Base-by-base conservation (phyloP, 37 sponge, comb jelly and placozoan genomes). In the Haliclona indistincta region DNA sequence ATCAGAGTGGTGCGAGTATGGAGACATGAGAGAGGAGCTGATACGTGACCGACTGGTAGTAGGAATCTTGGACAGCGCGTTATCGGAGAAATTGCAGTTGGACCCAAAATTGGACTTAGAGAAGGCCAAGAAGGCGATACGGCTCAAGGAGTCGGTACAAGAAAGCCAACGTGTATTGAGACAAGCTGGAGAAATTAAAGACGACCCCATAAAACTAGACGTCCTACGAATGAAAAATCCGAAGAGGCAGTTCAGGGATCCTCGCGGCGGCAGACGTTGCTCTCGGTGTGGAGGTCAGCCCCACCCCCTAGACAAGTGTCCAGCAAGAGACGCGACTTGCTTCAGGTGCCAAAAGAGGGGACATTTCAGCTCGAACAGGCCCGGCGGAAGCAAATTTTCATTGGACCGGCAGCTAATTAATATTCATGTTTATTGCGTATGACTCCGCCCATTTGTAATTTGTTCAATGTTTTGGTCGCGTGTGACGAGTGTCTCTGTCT, bases 71-170 rank as follows among this genome's bases (percentile, higher is more conserved):
- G n/a, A n/a, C n/a, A n/a, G n/a, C n/a, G n/a, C n/a, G n/a, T n/a
- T n/a, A n/a, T n/a, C n/a, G n/a, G n/a, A n/a, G n/a, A n/a, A 56
- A 22, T 25, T 74, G 41, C 75, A 74, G 39, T 37, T 74, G 75
- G 62, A 56, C 38, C 29, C 60, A 56, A 28, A 74, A 28, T 38
- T 74, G 26, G 58, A 60, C 15, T 63, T 74, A 38, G 75, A 74
- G 20, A 74, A 74, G 58, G 61, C 58, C 6, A 74, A 56, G 32
- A 58, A 74, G 61, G 23, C 23, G 11, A 41, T 34, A 6, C 58
- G 41, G 13, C 62, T 40, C 39, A 30, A 63, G 2, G 55, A 72
- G 38, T 35, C 58, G 17, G 73, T 72, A 22, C 2, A 26, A 11
- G 42, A 58, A 62, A 38, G 34, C 26, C 62, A 60, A 53, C 11